Evolutionary conservation across 2,113 vertebrate species (phyloP).

Genomic region (Neopipo cinnamomea): DNA sequence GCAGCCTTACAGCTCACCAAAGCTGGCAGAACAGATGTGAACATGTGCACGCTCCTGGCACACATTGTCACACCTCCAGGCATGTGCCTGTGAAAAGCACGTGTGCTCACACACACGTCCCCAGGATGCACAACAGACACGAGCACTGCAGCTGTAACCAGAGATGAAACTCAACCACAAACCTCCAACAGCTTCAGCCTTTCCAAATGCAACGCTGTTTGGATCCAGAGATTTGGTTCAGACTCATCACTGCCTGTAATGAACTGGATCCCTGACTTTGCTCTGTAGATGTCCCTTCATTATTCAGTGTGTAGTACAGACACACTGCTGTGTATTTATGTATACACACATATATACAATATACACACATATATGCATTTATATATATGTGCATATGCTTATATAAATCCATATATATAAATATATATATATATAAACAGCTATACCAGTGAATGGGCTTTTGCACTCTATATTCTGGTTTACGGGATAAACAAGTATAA

Average conservation of each 20-base stretch:
- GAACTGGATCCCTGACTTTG: constrained; percentile 28
- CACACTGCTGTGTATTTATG: not conserved
- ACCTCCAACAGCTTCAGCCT: not conserved
- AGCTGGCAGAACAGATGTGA: not conserved
- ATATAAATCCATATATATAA: constrained; percentile 17
- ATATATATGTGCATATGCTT: constrained; percentile 3
- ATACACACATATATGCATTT: not conserved
- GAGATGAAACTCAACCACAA: not conserved
- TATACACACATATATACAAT: not conserved
- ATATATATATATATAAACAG: not conserved
- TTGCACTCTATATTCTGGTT: constrained; percentile 18
- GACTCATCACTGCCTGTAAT: not conserved
- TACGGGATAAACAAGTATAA: not conserved
- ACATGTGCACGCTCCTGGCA: not conserved
- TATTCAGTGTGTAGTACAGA: not conserved
- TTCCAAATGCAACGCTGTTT: not conserved
- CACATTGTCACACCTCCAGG: not conserved
- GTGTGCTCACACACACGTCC: not conserved
- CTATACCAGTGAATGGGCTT: constrained; percentile 31
- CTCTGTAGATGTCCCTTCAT: constrained; percentile 28
- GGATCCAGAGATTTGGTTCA: not conserved
- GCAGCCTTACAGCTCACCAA: not conserved
- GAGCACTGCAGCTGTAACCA: not conserved
- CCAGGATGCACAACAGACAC: not conserved
- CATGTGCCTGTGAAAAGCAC: not conserved